phyloP scores from a whole-genome alignment of 2,113 vertebrate genomes.

The Melanostigma gelatinosum region DNA sequence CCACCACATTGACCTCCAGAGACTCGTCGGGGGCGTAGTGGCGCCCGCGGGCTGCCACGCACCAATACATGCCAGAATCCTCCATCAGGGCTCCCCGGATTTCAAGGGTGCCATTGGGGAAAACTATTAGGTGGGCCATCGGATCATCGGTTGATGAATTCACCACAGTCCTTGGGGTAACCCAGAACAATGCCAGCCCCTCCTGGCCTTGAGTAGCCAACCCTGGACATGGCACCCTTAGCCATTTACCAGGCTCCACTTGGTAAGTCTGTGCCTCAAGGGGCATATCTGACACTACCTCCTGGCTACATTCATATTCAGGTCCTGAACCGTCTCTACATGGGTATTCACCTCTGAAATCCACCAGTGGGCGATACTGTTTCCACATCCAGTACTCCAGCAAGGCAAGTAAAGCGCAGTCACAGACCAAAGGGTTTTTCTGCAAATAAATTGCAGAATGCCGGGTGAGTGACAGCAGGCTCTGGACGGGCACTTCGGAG shows the following conservation, averaged over 20 bases:
- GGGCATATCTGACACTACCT: conserved; percentile 67
- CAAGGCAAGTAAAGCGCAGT: conserved; percentile 84
- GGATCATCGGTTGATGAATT: conserved; percentile 75
- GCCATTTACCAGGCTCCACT: conserved; percentile 81
- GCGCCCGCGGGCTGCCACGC: conserved; percentile 81
- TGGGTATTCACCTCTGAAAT: conserved; percentile 84
- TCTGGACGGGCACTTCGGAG: conserved; percentile 80
- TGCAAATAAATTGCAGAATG: conserved; percentile 87
- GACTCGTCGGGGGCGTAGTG: conserved; percentile 75
- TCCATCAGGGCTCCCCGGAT: conserved; percentile 80
- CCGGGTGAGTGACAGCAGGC: conserved; percentile 80
- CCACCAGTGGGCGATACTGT: conserved; percentile 84
- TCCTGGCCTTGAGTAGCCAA: conserved; percentile 58
- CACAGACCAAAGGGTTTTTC: conserved; percentile 87
- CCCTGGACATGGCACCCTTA: conserved; percentile 86
- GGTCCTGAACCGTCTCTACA: conserved; percentile 66
- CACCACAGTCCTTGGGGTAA: conserved; percentile 79
- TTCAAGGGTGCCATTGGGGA: conserved; percentile 86
- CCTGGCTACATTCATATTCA: conserved; percentile 76
- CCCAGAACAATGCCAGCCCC: conserved; percentile 80
- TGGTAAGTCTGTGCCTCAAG: conserved; percentile 76
- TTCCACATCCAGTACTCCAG: conserved; percentile 87
- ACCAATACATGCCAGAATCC: conserved; percentile 86
- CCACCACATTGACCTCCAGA: conserved; percentile 82
- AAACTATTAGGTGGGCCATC: conserved; percentile 72